These are phyloP conservation scores for Proisotoma minuta DNA, from an alignment of 2,888 invertebrate genomes.

Conservation along the genomic window DNA sequence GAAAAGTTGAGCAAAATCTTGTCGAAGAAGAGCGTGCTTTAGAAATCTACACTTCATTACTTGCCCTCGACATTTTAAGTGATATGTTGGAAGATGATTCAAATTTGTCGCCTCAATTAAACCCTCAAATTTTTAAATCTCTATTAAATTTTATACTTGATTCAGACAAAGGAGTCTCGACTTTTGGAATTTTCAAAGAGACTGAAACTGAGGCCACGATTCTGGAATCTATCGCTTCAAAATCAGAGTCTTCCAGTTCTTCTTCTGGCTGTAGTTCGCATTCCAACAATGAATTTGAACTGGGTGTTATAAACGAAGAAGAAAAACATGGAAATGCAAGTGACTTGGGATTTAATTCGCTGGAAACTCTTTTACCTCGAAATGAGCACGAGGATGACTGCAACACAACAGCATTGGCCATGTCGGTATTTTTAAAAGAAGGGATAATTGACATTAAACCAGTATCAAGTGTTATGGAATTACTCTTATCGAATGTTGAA, in stretches of 20 bases:
- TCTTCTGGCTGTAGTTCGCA: background rate
- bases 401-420: slow-evolving; percentile 27
- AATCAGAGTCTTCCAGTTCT: background rate
- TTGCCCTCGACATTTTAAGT: slow-evolving; percentile 29
- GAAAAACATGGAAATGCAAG: too few relatives aligned
- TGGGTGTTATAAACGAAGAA: background rate
- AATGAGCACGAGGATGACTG: too few relatives aligned
- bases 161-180: slow-evolving; percentile 24
- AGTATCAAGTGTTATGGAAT: slow-evolving; percentile 24
- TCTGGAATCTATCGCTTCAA: background rate
- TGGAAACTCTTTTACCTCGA: too few relatives aligned
- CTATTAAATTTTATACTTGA: slow-evolving; percentile 31
- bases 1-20: slow-evolving; percentile 9
- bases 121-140: slow-evolving; percentile 8
- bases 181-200: slow-evolving; percentile 31
- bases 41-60: slow-evolving; percentile 29
- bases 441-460: slow-evolving; percentile 31
- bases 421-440: slow-evolving; percentile 27
- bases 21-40: background rate
- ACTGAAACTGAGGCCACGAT: background rate
- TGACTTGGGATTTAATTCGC: too few relatives aligned
- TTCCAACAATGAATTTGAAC: background rate
- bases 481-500: slow-evolving; percentile 26
- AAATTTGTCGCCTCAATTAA: background rate
- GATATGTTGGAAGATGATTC: background rate